These are phyloP conservation scores for Laterallus jamaicensis DNA, from an alignment of 2,113 vertebrate species.

Conservation along the genomic window DNA sequence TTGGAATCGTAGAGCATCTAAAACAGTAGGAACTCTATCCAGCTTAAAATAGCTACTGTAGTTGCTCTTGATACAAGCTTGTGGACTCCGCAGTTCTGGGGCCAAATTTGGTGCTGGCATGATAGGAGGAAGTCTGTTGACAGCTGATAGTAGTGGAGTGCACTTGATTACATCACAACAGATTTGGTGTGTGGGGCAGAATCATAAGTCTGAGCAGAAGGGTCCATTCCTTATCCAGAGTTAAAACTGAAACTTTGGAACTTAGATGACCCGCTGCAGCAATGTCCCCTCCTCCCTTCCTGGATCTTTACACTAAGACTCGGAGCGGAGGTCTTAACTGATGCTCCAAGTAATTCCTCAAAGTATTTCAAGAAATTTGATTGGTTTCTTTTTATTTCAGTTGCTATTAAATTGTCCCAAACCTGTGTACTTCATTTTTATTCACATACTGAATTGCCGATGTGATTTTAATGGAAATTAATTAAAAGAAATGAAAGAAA, in stretches of 20 bases:
- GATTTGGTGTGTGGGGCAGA: not conserved
- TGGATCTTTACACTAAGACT: not conserved
- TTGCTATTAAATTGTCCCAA: not conserved
- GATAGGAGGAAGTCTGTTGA: constrained; percentile 36
- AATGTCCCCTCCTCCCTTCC: not conserved
- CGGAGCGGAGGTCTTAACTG: not conserved
- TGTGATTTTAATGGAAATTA: constrained; percentile 20
- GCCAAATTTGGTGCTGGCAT: constrained; percentile 32
- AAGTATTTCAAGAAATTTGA: not conserved
- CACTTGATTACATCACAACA: constrained; percentile 25
- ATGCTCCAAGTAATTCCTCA: not conserved
- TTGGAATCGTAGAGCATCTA: constrained; percentile 40
- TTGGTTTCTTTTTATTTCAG: not conserved
- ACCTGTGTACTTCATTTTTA: not conserved
- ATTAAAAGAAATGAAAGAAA: constrained; percentile 39
- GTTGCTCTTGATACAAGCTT: not conserved
- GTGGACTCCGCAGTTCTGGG: not conserved
- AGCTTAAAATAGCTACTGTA: constrained; percentile 39
- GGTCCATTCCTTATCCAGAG: not conserved
- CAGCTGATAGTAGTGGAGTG: constrained; percentile 20
- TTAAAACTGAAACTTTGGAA: not conserved
- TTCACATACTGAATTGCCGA: not conserved
- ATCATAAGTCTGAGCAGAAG: not conserved
- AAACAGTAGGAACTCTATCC: constrained; percentile 2
- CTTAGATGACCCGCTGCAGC: not conserved